Evolutionary conservation across 2,888 invertebrate species (phyloP), one percentile per base, ranked within the genome.

Genomic region (Diploptera punctata): DNA sequence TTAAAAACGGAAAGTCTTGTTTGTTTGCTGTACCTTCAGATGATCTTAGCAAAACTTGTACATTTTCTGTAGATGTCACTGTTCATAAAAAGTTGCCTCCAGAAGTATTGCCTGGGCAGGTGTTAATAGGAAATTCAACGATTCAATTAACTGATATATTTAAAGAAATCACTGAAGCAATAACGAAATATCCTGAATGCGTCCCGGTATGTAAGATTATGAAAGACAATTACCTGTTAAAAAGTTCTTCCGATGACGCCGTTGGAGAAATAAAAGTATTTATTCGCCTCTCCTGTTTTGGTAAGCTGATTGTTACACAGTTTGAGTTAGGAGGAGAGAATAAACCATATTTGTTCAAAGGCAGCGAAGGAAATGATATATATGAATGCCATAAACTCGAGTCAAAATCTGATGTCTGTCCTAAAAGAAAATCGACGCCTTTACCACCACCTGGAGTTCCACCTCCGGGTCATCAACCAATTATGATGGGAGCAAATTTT

Each of bases 1-100:
- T 74, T 29, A 72, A 69, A 29, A 72, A 68, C 26, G 74, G 74
- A 18, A 74, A 74, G 38, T 74, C 74, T 5, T 74, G 71, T 43
- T 33, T 74, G 31, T 74, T 74, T 44, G 31, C 74, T 4, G 29
- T 72, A 24, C 65, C 72, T 18, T 21, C 24, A 33, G 24, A n/a
- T 13, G 18, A 21, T 2, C 19, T 67, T 24, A 3, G 19, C 3
- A n/a, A 4, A n/a, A 18, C 69, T 9, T 68, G 54, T 18, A 67
- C 65, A 9, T 71, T 71, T 38, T 38, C 38, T 24, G 65, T 74
- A 13, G 65, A 70, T 38, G 54, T 72, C 19, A 60, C 31, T 13
- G 57, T 72, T 5, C 47, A 62, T 26, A 54, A 68, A 54, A 68
- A 68, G 19, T 33, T 74, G 57, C 54, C 71, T 10, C 44, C 44